These are phyloP conservation scores for Magallana angulata DNA, from an alignment of 1,140 invertebrate species.

Conservation along the genomic window DNA sequence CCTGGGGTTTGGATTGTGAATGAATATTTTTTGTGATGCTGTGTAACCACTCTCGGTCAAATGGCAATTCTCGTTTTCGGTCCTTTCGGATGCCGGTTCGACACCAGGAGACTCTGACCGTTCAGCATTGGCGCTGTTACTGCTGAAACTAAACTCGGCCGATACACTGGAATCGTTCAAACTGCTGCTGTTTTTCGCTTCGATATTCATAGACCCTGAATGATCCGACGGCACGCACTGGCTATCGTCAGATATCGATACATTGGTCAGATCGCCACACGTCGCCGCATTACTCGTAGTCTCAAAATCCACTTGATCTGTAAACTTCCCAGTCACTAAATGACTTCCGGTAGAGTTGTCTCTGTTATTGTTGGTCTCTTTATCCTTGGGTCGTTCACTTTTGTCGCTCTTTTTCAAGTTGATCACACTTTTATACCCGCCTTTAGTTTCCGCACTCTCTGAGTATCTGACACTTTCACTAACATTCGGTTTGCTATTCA, in stretches of 20 bases:
- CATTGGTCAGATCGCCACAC: background rate
- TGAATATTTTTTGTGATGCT: background rate
- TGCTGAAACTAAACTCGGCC: background rate
- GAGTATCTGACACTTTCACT: background rate
- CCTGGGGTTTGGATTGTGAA: background rate
- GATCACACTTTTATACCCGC: constrained; percentile 27
- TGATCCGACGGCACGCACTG: background rate
- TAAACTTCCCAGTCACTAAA: background rate
- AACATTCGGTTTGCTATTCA: background rate
- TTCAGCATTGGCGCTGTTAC: background rate
- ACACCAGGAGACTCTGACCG: background rate
- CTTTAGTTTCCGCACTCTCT: constrained; percentile 16
- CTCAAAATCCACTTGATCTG: background rate
- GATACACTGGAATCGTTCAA: background rate
- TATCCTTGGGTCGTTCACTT: background rate
- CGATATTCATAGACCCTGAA: background rate
- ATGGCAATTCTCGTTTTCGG: background rate
- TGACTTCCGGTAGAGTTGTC: background rate
- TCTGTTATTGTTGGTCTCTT: background rate
- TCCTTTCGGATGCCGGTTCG: background rate
- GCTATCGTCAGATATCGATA: background rate
- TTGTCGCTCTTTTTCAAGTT: background rate
- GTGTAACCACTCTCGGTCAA: background rate
- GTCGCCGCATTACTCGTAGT: background rate
- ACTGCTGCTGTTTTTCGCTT: background rate